These are phyloP conservation scores for Dallia pectoralis DNA, from an alignment of 2,797 vertebrate species.

Conservation along the genomic window DNA sequence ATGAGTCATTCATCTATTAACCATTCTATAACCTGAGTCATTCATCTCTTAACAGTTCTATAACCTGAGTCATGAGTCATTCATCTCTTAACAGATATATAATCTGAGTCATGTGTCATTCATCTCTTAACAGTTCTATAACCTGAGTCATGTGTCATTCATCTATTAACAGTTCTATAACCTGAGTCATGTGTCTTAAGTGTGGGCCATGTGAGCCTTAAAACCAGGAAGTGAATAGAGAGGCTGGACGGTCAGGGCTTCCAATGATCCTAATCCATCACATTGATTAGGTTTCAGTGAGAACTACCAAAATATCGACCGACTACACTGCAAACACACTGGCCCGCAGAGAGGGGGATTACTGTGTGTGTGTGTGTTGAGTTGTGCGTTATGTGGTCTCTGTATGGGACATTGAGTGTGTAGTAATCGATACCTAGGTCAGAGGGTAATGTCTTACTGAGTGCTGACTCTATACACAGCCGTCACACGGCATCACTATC, in stretches of 20 bases:
- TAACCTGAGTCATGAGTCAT: too few species aligned
- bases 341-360: not conserved
- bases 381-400: conserved; percentile 52
- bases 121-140: too few species aligned
- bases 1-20: not conserved
- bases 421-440: conserved; percentile 70
- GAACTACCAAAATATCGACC: conserved; percentile 63
- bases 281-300: conserved; percentile 66
- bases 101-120: too few species aligned
- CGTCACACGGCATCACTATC: conserved; percentile 71
- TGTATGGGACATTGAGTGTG: conserved; percentile 58
- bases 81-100: too few species aligned
- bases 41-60: too few species aligned
- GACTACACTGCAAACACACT: conserved; percentile 52
- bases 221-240: conserved; percentile 59
- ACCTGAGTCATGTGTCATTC: conserved; percentile 21
- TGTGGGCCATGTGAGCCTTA: conserved; percentile 40
- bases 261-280: conserved; percentile 58
- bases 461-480: conserved; percentile 73
- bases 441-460: conserved; percentile 74
- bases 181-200: not conserved
- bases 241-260: not conserved
- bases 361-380: conserved; percentile 34
- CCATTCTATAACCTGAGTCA: too few species aligned
- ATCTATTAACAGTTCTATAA: conserved; percentile 31